These are phyloP conservation scores for Hemibagrus guttatus DNA, from an alignment of 2,797 vertebrate genomes.

Conservation along the genomic window DNA sequence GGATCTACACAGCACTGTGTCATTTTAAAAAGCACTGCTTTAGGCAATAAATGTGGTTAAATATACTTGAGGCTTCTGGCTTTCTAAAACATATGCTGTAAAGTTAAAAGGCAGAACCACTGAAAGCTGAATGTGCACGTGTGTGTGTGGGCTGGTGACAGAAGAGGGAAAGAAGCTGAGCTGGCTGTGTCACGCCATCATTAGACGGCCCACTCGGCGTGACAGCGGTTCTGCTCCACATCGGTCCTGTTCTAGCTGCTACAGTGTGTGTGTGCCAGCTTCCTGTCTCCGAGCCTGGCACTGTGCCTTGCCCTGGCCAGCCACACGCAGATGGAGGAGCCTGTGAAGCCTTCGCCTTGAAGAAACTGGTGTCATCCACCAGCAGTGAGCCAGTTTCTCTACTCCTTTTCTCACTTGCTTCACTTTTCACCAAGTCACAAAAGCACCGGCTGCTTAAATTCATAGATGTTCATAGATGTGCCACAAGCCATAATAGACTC, in stretches of 20 bases:
- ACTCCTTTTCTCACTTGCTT: conserved; percentile 51
- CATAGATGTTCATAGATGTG: conserved; percentile 6
- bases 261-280: conserved; percentile 65
- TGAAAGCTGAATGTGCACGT: conserved; percentile 8
- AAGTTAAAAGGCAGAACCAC: conserved; percentile 56
- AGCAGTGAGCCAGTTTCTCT: conserved; percentile 34
- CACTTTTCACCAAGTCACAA: conserved; percentile 47
- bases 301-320: conserved; percentile 70
- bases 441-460: conserved; percentile 33
- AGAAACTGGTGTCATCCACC: conserved; percentile 68
- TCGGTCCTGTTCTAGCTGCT: conserved; percentile 69
- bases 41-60: background rate
- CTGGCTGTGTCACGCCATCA: conserved; percentile 69
- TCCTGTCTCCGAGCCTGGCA: conserved; percentile 72
- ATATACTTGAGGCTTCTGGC: conserved; percentile 23
- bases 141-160: background rate
- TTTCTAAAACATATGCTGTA: conserved; percentile 31
- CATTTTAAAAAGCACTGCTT: background rate
- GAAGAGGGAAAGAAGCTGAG: conserved; percentile 46
- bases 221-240: conserved; percentile 76
- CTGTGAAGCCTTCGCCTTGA: conserved; percentile 67
- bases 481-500: conserved; percentile 8
- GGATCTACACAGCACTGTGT: background rate
- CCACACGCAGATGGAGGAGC: conserved; percentile 71
- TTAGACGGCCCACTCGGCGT: conserved; percentile 76